These are phyloP conservation scores for Platycheirus albimanus DNA, from an alignment of 2,888 invertebrate genomes.

Conservation along the genomic window DNA sequence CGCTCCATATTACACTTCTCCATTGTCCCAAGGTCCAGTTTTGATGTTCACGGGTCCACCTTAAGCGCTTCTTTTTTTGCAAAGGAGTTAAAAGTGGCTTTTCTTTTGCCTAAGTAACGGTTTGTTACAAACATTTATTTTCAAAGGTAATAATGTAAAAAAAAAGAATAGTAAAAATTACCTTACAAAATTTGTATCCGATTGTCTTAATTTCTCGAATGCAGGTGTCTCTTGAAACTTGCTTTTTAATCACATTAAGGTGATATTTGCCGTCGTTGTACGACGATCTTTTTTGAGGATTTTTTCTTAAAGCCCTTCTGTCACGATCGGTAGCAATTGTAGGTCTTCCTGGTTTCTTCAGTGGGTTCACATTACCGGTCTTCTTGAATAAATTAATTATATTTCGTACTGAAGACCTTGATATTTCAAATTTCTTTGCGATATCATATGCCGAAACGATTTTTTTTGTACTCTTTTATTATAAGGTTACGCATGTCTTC, in stretches of 20 bases:
- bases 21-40: too few relatives aligned
- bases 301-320: constrained; percentile 20
- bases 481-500: constrained; percentile 8
- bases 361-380: not conserved
- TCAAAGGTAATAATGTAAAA: not conserved
- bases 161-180: constrained; percentile 12
- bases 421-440: not conserved
- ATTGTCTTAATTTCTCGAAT: too few relatives aligned
- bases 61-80: too few relatives aligned
- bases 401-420: not conserved
- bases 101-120: constrained; percentile 32
- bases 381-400: not conserved
- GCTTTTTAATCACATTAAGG: constrained; percentile 27
- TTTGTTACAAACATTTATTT: constrained; percentile 16
- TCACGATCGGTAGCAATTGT: constrained; percentile 11
- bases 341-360: too few relatives aligned
- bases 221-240: constrained; percentile 30
- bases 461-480: not conserved
- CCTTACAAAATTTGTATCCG: constrained; percentile 18
- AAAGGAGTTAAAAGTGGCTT: too few relatives aligned
- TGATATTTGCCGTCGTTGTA: constrained; percentile 26
- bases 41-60: too few relatives aligned
- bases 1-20: too few relatives aligned
- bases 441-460: not conserved
- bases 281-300: too few relatives aligned